Percentiles rank a stretch among this genome's conserved stretches.
phyloP scores from a whole-genome alignment of 2,797 vertebrate genomes.

The Anguilla anguilla region DNA sequence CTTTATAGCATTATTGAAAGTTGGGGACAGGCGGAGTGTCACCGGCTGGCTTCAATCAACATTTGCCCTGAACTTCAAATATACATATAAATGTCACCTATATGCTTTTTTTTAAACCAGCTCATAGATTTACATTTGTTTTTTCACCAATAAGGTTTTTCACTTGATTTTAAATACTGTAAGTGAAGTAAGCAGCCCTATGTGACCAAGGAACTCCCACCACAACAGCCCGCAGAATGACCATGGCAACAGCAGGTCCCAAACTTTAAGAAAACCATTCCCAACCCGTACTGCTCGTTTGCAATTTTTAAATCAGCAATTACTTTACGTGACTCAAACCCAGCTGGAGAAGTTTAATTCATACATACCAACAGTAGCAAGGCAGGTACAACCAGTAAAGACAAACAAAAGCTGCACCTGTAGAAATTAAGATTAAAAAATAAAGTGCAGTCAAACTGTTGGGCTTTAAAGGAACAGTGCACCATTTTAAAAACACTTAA shows the following conservation, averaged over 20 bases:
- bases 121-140: background rate
- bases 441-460: background rate
- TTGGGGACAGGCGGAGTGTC: background rate
- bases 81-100: background rate
- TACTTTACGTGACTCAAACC: background rate
- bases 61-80: background rate
- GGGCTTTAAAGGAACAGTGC: background rate
- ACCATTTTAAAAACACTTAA: background rate
- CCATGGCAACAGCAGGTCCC: background rate
- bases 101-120: background rate
- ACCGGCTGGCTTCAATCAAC: background rate
- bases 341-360: background rate
- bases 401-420: background rate
- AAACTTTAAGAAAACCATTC: background rate
- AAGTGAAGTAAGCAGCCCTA: background rate
- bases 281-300: background rate
- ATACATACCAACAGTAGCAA: background rate
- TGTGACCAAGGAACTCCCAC: background rate
- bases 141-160: background rate
- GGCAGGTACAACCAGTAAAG: background rate
- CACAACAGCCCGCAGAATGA: background rate
- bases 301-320: background rate
- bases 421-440: background rate
- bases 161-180: background rate
- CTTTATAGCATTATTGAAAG: background rate